A percentile compares a stretch with the other conserved stretches of the same genome.
Conservation (phyloP, 2,113 vertebrate species). For the Ophiodon elongatus region DNA sequence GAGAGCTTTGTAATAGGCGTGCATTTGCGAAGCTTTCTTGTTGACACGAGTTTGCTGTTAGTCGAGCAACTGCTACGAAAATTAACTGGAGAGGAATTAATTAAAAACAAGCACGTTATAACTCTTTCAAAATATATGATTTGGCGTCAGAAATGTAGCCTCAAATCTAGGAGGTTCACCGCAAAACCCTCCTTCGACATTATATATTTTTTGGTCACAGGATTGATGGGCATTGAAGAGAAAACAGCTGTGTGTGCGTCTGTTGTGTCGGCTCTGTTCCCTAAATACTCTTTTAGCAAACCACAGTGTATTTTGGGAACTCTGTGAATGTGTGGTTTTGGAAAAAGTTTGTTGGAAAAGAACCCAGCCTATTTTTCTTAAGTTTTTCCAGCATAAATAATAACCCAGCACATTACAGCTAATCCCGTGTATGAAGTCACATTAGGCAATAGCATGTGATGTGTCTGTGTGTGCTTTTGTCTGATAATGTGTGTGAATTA, state of each 20-base stretch:
- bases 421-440: slow-evolving; percentile 21
- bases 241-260: slow-evolving; percentile 4
- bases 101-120: not conserved
- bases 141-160: not conserved
- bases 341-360: slow-evolving; percentile 29
- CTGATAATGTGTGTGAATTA: slow-evolving; percentile 37
- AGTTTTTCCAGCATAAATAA: slow-evolving; percentile 44
- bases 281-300: slow-evolving; percentile 46
- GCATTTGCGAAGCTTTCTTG: slow-evolving; percentile 16
- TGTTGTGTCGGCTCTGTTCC: slow-evolving; percentile 44
- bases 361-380: slow-evolving; percentile 4
- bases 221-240: not conserved
- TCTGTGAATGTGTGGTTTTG: slow-evolving; percentile 21
- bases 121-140: not conserved
- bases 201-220: not conserved
- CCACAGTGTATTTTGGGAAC: slow-evolving; percentile 64
- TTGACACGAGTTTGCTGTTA: not conserved
- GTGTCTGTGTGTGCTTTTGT: slow-evolving; percentile 27
- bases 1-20: slow-evolving; percentile 28
- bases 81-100: not conserved
- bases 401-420: slow-evolving; percentile 20
- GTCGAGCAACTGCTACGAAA: not conserved
- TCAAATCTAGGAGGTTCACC: not conserved
- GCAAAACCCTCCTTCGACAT: not conserved
- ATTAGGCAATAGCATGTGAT: slow-evolving; percentile 24